These are phyloP conservation scores for Tupaia chinensis DNA, from an alignment of 2,113 vertebrate genomes.

Conservation along the genomic window DNA sequence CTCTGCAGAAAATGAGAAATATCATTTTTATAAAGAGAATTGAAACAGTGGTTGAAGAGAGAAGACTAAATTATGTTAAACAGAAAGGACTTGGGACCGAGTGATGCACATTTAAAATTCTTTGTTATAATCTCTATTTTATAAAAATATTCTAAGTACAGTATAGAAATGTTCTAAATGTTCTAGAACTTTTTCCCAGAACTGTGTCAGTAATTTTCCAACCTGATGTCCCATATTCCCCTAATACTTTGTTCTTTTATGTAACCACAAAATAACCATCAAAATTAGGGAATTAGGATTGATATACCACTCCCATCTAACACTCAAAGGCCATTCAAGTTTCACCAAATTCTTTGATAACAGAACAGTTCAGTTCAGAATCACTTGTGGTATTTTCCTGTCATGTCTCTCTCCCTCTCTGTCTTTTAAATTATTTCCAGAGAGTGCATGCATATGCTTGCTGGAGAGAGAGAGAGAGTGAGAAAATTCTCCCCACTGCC, in stretches of 20 bases:
- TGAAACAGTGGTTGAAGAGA: constrained; percentile 38
- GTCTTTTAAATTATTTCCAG: no score
- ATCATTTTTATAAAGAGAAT: constrained; percentile 53
- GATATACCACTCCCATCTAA: not conserved
- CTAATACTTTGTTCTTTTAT: not conserved
- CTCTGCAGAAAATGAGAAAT: constrained; percentile 44
- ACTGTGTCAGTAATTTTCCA: not conserved
- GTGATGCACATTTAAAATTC: not conserved
- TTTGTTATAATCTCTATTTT: constrained; percentile 18
- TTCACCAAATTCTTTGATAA: not conserved
- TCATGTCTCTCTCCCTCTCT: not conserved
- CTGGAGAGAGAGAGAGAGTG: no score
- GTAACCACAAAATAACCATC: not conserved
- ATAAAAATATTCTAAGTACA: not conserved
- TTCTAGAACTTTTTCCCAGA: not conserved
- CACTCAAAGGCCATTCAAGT: not conserved
- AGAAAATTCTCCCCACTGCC: no score
- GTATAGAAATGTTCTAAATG: not conserved
- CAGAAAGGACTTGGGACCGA: constrained; percentile 65
- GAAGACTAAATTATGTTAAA: constrained; percentile 66
- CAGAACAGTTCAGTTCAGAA: constrained; percentile 1
- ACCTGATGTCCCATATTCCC: not conserved
- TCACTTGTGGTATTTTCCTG: not conserved
- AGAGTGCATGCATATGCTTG: no score
- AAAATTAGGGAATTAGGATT: constrained; percentile 32